Evolutionary conservation across 2,113 vertebrate species (phyloP).

Genomic region (Prolemur simus): DNA sequence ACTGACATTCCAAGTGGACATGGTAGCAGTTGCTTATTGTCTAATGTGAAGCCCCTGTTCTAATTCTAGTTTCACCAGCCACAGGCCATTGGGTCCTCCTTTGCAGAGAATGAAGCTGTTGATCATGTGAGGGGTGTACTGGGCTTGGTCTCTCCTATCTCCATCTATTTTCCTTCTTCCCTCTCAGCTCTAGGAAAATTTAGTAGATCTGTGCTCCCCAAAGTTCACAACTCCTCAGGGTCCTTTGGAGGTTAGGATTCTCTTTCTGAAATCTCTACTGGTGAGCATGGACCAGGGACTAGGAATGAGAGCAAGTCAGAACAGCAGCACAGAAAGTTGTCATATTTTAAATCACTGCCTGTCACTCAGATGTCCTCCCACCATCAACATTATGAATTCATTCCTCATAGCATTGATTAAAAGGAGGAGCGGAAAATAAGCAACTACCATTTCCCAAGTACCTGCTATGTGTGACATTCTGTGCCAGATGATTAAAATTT

Average conservation of each 20-base stretch:
- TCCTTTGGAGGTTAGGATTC: not conserved
- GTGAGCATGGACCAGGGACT: not conserved
- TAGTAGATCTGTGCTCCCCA: too few species aligned
- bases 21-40: not conserved
- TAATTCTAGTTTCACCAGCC: not conserved
- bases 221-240: not conserved
- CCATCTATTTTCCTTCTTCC: not conserved
- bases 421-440: not conserved
- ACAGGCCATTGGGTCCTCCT: not conserved
- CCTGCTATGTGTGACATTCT: not conserved
- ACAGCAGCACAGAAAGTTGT: not conserved
- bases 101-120: not conserved
- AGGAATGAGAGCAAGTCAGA: not conserved
- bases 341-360: not conserved
- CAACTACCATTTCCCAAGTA: not conserved
- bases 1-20: not conserved
- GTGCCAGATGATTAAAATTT: not conserved
- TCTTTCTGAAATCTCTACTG: not conserved
- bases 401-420: not conserved
- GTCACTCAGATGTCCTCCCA: not conserved
- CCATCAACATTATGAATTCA: not conserved
- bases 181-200: not conserved
- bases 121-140: rapidly evolving
- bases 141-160: not conserved
- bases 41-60: not conserved